A percentile compares a stretch with the other conserved stretches of the same genome.
Conservation (phyloP, 1,140 invertebrate genomes). For the Heterodera schachtii region DNA sequence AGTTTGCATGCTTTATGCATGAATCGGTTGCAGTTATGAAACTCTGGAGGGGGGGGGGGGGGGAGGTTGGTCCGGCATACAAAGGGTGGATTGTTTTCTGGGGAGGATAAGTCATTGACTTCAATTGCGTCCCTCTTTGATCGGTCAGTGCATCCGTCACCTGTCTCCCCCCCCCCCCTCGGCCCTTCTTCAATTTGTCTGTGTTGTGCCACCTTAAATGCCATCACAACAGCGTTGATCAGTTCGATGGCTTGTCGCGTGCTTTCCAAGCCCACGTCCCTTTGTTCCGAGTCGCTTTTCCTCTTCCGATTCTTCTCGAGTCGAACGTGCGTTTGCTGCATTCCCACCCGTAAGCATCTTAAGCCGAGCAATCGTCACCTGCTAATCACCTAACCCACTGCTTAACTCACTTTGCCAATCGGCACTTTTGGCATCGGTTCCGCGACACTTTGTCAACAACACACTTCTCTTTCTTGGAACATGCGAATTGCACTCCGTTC, state of each 20-base stretch:
- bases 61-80: not conserved
- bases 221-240: not conserved
- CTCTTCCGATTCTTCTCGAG: constrained; percentile 34
- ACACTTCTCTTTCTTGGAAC: constrained; percentile 35
- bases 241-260: constrained; percentile 27
- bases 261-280: constrained; percentile 10
- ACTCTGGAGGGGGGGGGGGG: no score
- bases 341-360: constrained; percentile 27
- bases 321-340: constrained; percentile 31
- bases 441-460: constrained; percentile 30
- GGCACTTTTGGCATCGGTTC: constrained; percentile 43
- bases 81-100: no score
- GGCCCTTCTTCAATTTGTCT: no score
- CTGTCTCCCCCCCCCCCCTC: no score
- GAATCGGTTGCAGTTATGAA: not conserved
- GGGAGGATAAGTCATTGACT: no score
- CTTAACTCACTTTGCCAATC: constrained; percentile 38
- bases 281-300: constrained; percentile 28
- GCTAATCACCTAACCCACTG: not conserved
- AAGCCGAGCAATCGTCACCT: not conserved
- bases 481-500: constrained; percentile 21
- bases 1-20: no score
- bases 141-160: no score
- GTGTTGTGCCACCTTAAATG: constrained; percentile 15
- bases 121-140: no score